Evolutionary conservation across 2,113 vertebrate species (phyloP).

Genomic region (Hippocampus abdominalis): DNA sequence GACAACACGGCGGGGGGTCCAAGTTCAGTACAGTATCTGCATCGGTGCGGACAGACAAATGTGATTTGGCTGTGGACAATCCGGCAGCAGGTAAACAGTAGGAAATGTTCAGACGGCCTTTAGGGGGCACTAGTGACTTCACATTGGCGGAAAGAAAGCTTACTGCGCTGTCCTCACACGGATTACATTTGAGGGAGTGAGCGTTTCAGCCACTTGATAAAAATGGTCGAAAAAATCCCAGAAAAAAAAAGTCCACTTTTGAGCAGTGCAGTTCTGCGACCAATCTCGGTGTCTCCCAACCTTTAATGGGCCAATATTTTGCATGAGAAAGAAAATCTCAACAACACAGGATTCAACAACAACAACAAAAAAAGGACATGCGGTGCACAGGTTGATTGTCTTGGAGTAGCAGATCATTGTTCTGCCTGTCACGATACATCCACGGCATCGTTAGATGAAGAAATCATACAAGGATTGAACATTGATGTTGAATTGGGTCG

Average conservation of each 20-base stretch:
- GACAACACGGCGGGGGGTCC: slow-evolving; percentile 3
- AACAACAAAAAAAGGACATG: too few species aligned
- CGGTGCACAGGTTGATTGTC: too few species aligned
- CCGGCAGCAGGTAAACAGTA: slow-evolving; percentile 20
- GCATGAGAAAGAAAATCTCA: too few species aligned
- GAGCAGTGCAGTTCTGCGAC: slow-evolving; percentile 35
- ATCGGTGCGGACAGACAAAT: slow-evolving; percentile 24
- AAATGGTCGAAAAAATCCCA: neutral
- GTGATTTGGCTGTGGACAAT: slow-evolving; percentile 28
- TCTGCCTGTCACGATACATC: too few species aligned
- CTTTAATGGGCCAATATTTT: too few species aligned
- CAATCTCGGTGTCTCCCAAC: too few species aligned
- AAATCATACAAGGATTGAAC: too few species aligned
- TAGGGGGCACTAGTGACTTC: slow-evolving; percentile 61
- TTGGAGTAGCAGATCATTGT: too few species aligned
- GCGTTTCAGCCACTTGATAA: slow-evolving; percentile 46
- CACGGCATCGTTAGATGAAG: too few species aligned
- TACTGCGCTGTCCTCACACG: slow-evolving; percentile 13
- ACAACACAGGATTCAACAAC: too few species aligned
- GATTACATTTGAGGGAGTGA: slow-evolving; percentile 43
- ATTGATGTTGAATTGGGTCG: too few species aligned
- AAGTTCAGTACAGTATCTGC: slow-evolving; percentile 6
- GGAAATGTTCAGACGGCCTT: slow-evolving; percentile 30
- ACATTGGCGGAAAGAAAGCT: slow-evolving; percentile 23
- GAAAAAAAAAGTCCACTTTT: neutral